These are phyloP conservation scores for Helicolenus hilgendorfi DNA, from an alignment of 2,797 vertebrate species.

Conservation along the genomic window DNA sequence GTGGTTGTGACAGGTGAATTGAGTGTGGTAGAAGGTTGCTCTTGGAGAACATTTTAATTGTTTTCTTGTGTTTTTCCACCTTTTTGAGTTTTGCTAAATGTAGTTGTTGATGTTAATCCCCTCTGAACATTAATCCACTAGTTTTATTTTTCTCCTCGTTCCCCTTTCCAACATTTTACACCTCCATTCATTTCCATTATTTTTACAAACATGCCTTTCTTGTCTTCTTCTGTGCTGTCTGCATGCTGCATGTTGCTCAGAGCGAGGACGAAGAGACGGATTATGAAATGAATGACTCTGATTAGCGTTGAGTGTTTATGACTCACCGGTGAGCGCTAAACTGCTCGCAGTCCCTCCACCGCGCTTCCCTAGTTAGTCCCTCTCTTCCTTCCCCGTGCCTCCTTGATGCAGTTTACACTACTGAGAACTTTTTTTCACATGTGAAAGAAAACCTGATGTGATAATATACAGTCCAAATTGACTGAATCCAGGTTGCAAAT, in stretches of 20 bases:
- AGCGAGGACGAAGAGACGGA: constrained; percentile 93
- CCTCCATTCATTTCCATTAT: constrained; percentile 57
- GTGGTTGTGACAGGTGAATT: background rate
- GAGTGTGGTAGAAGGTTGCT: background rate
- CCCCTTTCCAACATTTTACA: constrained; percentile 6
- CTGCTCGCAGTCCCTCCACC: constrained; percentile 71
- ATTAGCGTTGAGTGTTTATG: constrained; percentile 91
- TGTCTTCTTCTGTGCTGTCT: constrained; percentile 86
- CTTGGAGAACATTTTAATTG: background rate
- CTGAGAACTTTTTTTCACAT: constrained; percentile 4
- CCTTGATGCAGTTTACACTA: background rate
- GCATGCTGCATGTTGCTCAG: constrained; percentile 91
- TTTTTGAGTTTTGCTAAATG: background rate
- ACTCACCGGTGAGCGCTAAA: constrained; percentile 89
- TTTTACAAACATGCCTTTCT: constrained; percentile 73
- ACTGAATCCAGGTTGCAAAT: constrained; percentile 15
- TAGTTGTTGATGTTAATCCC: constrained; percentile 3
- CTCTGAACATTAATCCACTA: constrained; percentile 1
- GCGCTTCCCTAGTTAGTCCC: constrained; percentile 25
- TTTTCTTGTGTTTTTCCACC: background rate
- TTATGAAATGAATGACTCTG: constrained; percentile 93
- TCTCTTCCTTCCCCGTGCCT: constrained; percentile 1
- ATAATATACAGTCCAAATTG: background rate
- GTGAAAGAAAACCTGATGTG: constrained; percentile 28
- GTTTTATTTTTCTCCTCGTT: constrained; percentile 26